Evolutionary conservation across 2,888 invertebrate species (phyloP).

Genomic region (Hydriomena furcata): DNA sequence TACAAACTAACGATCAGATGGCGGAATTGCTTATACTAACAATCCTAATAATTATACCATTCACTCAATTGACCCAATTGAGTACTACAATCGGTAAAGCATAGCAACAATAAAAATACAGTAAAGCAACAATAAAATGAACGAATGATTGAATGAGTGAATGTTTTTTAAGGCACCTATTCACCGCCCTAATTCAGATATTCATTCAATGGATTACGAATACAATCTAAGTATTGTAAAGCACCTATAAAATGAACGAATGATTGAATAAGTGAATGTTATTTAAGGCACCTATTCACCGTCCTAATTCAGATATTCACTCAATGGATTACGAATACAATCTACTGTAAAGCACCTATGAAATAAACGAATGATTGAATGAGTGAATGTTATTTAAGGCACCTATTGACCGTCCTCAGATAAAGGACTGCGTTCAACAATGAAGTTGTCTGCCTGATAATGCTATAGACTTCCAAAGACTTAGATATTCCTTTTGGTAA

Average conservation of each 20-base stretch:
- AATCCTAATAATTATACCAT: neutral
- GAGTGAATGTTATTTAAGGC: slow-evolving; percentile 36
- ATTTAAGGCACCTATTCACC: slow-evolving; percentile 41
- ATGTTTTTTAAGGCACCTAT: slow-evolving; percentile 38
- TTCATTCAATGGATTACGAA: slow-evolving; percentile 17
- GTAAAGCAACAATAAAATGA: slow-evolving; percentile 1
- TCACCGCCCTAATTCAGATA: slow-evolving; percentile 37
- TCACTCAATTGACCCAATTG: too few species aligned
- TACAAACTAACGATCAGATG: too few species aligned
- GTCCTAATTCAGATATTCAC: slow-evolving; percentile 20
- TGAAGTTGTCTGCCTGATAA: slow-evolving; percentile 16
- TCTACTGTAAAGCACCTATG: neutral
- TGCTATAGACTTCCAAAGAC: slow-evolving; percentile 15
- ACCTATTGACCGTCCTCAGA: slow-evolving; percentile 38
- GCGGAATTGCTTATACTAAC: too few species aligned
- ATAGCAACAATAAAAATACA: neutral
- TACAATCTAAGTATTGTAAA: too few species aligned
- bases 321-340: too few species aligned
- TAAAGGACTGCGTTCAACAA: slow-evolving; percentile 31
- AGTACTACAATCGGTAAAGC: too few species aligned
- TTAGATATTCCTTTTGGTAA: neutral
- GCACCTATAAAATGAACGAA: slow-evolving; percentile 18
- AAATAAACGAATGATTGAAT: slow-evolving; percentile 32
- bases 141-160: slow-evolving; percentile 35
- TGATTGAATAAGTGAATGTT: slow-evolving; percentile 36